Conservation (phyloP, 2,888 invertebrate genomes). For the Conistra vaccinii region DNA sequence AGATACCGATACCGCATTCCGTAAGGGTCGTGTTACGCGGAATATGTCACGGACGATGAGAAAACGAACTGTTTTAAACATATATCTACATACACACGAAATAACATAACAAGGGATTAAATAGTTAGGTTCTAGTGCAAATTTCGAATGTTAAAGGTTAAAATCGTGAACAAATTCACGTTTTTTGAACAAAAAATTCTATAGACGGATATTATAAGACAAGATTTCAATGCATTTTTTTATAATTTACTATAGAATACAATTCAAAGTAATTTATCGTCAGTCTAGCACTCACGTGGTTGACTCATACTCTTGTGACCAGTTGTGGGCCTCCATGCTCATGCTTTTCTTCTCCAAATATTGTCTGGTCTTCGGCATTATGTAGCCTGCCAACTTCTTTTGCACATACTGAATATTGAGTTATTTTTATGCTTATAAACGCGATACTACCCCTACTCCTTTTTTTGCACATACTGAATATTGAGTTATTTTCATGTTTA, state of each 20-base stretch:
- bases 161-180: slow-evolving; percentile 37
- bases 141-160: slow-evolving; percentile 32
- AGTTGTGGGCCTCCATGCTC: background rate
- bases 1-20: slow-evolving; percentile 56
- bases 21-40: slow-evolving; percentile 52
- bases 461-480: background rate
- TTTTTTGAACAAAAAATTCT: slow-evolving; percentile 27
- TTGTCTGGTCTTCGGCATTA: background rate
- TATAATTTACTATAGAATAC: background rate
- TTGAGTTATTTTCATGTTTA: background rate
- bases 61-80: slow-evolving; percentile 6
- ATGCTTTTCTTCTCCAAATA: background rate
- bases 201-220: background rate
- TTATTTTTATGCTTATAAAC: background rate
- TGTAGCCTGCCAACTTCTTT: background rate
- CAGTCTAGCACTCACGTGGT: too few species aligned
- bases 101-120: background rate
- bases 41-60: slow-evolving; percentile 45
- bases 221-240: slow-evolving; percentile 12
- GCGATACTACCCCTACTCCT: background rate
- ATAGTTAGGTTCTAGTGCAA: slow-evolving; percentile 1
- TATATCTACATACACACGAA: background rate
- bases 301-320: too few species aligned
- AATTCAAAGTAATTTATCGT: background rate
- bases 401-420: background rate